Percentiles rank a stretch among this genome's conserved stretches.
Conservation (phyloP, 2,888 invertebrate genomes). For the Cryptus armator region DNA sequence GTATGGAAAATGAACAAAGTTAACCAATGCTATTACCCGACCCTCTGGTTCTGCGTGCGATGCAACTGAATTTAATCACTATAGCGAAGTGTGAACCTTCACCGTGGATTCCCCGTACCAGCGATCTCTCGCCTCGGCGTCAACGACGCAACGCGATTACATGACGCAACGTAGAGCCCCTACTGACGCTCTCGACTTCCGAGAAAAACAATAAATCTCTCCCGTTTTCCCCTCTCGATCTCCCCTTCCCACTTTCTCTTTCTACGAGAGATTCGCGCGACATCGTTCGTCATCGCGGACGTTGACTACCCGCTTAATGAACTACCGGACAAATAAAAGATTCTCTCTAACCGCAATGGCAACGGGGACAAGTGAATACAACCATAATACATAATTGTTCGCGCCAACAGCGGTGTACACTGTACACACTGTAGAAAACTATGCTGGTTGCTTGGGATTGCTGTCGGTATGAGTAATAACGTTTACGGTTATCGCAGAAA, state of each 20-base stretch:
- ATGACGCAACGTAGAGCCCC: conserved; percentile 9
- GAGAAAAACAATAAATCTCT: conserved; percentile 64
- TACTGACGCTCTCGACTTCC: conserved; percentile 47
- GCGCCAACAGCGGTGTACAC: not conserved
- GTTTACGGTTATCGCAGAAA: conserved; percentile 67
- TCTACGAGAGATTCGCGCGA: conserved; percentile 24
- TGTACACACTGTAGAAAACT: not conserved
- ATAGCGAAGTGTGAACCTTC: not conserved
- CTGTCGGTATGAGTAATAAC: conserved; percentile 66
- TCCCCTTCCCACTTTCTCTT: not conserved
- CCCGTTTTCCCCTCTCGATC: not conserved
- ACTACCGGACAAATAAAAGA: conserved; percentile 46
- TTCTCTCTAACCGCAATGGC: not conserved
- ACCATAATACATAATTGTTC: not conserved
- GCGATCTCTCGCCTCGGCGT: not conserved
- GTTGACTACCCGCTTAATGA: conserved; percentile 48
- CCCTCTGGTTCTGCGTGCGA: not conserved
- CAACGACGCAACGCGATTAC: not conserved
- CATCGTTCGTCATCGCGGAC: conserved; percentile 55
- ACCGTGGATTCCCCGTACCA: not conserved
- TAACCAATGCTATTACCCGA: conserved; percentile 18
- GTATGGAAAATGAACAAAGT: conserved; percentile 5
- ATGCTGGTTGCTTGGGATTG: conserved; percentile 14
- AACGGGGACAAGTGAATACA: conserved; percentile 6
- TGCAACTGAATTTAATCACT: conserved; percentile 24